Evolutionary conservation across 2,113 vertebrate species (phyloP).

Genomic region (Daubentonia madagascariensis): DNA sequence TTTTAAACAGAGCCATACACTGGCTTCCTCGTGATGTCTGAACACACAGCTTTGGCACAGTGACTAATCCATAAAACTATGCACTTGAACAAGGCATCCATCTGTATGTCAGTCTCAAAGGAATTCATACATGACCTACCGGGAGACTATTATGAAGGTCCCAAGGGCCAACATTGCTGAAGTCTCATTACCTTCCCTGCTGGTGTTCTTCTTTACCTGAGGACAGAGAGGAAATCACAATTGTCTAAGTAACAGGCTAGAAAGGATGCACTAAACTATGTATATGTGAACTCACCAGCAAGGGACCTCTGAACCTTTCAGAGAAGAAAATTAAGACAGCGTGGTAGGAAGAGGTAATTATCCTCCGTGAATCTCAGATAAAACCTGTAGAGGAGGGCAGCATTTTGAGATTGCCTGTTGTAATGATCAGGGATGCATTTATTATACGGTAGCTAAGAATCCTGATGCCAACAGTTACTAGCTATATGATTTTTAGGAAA

Average conservation of each 20-base stretch:
- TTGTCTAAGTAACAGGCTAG: background rate
- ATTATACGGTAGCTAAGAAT: background rate
- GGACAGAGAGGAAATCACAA: background rate
- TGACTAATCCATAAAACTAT: background rate
- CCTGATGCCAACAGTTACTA: too few species aligned
- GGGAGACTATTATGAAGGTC: background rate
- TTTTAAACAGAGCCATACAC: background rate
- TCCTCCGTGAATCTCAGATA: background rate
- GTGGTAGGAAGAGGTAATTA: background rate
- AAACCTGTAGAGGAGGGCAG: background rate
- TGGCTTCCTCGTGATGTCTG: background rate
- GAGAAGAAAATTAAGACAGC: background rate
- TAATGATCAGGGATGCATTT: background rate
- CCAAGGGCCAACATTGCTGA: background rate
- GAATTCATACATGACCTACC: background rate
- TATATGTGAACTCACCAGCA: background rate
- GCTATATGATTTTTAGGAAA: background rate
- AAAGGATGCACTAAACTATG: background rate
- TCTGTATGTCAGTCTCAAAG: background rate
- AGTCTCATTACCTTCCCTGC: slow-evolving; percentile 1
- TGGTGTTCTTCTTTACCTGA: background rate
- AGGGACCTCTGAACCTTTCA: background rate
- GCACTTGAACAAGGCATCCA: background rate
- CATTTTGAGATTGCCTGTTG: background rate
- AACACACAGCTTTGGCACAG: background rate